These are phyloP conservation scores for Diadema setosum DNA, from an alignment of 35 echinoderm and acorn worm species.

Conservation along the genomic window DNA sequence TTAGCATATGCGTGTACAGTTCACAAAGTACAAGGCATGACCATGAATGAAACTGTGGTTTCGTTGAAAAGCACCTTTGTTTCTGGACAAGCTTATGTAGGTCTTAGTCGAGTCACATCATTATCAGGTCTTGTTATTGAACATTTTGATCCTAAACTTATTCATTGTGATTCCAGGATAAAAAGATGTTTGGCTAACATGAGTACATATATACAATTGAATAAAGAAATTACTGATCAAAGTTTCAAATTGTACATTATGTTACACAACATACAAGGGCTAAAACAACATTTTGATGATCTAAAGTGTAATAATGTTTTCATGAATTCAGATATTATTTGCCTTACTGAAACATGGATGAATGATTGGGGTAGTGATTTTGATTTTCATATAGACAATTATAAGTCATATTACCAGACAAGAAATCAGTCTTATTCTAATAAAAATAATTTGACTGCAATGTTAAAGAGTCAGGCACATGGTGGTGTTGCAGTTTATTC, in stretches of 20 bases:
- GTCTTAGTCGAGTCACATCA: constrained; percentile 10
- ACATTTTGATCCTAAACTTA: neutral
- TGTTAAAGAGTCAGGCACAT: neutral
- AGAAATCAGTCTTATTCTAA: neutral
- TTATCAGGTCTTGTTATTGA: neutral
- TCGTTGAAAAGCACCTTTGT: neutral
- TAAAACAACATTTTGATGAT: constrained; percentile 2
- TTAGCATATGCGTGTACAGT: constrained; percentile 40
- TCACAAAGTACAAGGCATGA: constrained; percentile 53
- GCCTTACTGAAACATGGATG: constrained; percentile 46
- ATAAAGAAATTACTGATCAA: too few species aligned
- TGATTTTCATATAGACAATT: neutral
- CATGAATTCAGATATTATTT: constrained; percentile 1
- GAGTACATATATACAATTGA: neutral
- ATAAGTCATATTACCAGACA: neutral
- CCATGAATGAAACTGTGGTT: constrained; percentile 9
- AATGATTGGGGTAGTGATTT: neutral
- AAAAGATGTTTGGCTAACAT: neutral
- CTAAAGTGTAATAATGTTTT: neutral
- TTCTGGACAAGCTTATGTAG: constrained; percentile 41
- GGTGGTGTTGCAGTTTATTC: constrained; percentile 39
- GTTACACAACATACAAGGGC: constrained; percentile 6
- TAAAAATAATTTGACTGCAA: neutral
- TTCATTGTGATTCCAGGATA: constrained; percentile 22
- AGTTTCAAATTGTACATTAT: neutral